Conservation (phyloP, 1,140 invertebrate genomes). For the Phymorhynchus buccinoides region DNA sequence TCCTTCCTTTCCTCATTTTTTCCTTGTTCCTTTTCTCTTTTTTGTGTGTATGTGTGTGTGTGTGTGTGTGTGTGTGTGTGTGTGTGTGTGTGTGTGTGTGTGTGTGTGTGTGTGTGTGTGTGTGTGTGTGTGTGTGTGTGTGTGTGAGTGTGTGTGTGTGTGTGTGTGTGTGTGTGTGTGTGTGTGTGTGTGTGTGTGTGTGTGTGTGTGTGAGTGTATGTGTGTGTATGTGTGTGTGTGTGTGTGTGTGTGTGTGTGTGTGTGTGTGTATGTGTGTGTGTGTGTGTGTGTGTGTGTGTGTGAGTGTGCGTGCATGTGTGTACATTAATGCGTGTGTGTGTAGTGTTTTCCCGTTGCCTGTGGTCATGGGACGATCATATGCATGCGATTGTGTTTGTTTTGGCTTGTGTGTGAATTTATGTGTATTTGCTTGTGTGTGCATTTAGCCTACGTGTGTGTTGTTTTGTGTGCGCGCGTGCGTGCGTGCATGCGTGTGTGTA, state of each 20-base stretch:
- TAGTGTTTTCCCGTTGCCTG: background rate
- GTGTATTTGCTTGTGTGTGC: too few relatives aligned
- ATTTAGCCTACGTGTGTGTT: too few relatives aligned
- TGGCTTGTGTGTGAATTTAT: too few relatives aligned
- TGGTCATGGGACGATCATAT: too few relatives aligned
- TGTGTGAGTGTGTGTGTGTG: background rate
- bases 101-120: background rate
- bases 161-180: background rate
- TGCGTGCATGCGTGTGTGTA: background rate
- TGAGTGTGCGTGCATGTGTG: conserved; percentile 3
- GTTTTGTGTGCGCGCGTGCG: too few relatives aligned
- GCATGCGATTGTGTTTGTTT: too few relatives aligned
- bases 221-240: background rate
- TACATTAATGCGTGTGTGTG: background rate
- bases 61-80: background rate
- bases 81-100: background rate
- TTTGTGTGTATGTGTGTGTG: conserved; percentile 7
- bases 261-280: background rate
- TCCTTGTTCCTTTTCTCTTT: too few relatives aligned
- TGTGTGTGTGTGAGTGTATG: background rate
- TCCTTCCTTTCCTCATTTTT: too few relatives aligned
- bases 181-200: background rate
- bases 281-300: conserved; percentile 10
- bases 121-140: background rate
- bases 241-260: background rate